Percentiles rank a stretch among this genome's conserved stretches.
These are phyloP conservation scores for Pentamera pediparva DNA, from an alignment of 53 echinoderm and acorn worm genomes.

Conservation along the genomic window DNA sequence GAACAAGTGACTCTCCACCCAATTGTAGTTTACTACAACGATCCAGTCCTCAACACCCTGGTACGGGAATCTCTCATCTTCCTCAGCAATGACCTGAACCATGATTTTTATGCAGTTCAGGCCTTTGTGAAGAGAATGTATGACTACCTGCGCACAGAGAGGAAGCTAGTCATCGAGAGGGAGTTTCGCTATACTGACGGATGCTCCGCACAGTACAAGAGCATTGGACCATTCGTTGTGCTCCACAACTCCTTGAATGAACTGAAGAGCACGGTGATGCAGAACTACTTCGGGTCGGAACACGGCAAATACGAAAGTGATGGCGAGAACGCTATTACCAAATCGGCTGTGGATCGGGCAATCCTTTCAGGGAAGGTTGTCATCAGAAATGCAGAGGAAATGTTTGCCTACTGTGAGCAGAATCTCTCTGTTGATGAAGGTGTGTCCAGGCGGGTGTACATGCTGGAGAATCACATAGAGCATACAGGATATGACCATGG, in stretches of 20 bases:
- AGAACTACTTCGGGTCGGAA: constrained; percentile 39
- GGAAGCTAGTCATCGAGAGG: constrained; percentile 2
- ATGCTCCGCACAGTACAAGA: constrained; percentile 48
- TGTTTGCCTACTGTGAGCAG: constrained; percentile 39
- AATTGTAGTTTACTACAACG: constrained; percentile 34
- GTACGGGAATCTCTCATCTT: constrained; percentile 30
- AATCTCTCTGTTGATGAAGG: constrained; percentile 2
- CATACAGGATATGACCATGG: background rate
- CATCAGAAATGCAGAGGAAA: constrained; percentile 36
- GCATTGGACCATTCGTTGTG: no score
- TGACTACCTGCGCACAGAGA: background rate
- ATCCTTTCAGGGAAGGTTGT: background rate
- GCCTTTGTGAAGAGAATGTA: constrained; percentile 24
- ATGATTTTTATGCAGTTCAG: constrained; percentile 50
- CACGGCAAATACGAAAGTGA: constrained; percentile 51
- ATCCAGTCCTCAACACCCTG: background rate
- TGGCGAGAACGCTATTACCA: constrained; percentile 42
- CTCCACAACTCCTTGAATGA: no score
- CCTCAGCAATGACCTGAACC: constrained; percentile 42
- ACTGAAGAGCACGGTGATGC: background rate
- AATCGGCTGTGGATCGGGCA: constrained; percentile 22
- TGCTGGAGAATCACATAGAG: background rate
- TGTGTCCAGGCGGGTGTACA: background rate
- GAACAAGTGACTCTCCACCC: constrained; percentile 36
- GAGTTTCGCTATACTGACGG: constrained; percentile 48